Conservation (phyloP, 2,113 vertebrate species). For the Ifrita kowaldi region DNA sequence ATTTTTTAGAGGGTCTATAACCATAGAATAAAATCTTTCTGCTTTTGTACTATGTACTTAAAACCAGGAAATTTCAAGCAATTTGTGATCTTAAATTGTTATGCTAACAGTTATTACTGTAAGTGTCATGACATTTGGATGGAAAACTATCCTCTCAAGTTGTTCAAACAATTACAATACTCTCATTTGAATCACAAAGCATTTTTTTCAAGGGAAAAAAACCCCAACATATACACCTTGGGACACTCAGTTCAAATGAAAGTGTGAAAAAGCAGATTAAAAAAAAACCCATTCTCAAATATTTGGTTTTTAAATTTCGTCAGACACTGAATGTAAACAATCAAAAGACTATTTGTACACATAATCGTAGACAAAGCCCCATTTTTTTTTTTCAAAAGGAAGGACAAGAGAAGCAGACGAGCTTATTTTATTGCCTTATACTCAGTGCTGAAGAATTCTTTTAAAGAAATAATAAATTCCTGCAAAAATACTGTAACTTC, state of each 20-base stretch:
- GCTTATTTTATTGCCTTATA: neutral
- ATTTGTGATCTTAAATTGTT: neutral
- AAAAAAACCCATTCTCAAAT: neutral
- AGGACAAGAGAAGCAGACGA: neutral
- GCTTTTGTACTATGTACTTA: neutral
- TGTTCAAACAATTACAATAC: neutral
- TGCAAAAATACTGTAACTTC: neutral
- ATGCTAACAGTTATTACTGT: neutral
- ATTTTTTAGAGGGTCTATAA: neutral
- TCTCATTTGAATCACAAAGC: neutral
- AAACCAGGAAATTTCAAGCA: neutral
- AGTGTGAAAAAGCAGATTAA: neutral
- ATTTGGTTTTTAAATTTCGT: neutral
- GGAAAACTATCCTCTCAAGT: neutral
- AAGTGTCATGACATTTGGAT: neutral
- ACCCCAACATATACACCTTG: rapidly evolving
- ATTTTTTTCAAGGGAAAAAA: neutral
- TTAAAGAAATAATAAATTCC: neutral
- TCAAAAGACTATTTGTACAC: neutral
- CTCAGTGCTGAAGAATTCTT: neutral
- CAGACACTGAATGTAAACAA: neutral
- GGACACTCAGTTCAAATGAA: neutral
- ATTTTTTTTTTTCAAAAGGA: neutral
- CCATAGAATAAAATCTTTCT: neutral
- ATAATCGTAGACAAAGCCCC: neutral